A percentile compares a stretch with the other conserved stretches of the same genome.
phyloP scores from a whole-genome alignment of 2,888 invertebrate species.

The Agrochola lychnidis region DNA sequence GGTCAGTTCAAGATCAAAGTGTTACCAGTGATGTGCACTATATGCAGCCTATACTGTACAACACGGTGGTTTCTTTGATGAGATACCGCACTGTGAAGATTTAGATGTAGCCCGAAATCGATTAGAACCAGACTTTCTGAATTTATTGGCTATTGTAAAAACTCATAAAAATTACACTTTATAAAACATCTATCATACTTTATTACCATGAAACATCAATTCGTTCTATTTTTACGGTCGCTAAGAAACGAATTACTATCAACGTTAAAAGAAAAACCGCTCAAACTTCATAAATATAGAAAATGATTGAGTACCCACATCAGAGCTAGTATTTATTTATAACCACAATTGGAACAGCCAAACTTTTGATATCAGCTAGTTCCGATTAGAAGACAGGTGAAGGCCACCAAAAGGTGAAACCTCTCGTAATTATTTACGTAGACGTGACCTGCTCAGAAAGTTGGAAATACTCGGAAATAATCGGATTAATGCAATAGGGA shows the following conservation, averaged over 20 bases:
- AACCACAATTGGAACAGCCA: slow-evolving; percentile 9
- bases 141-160: too few species aligned
- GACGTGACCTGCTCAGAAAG: neutral
- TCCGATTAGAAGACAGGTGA: slow-evolving; percentile 13
- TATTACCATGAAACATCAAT: neutral
- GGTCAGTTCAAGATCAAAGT: neutral
- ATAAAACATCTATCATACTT: neutral
- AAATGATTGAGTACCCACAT: slow-evolving; percentile 29
- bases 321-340: slow-evolving; percentile 1
- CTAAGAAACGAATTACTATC: neutral
- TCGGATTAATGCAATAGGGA: neutral
- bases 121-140: too few species aligned
- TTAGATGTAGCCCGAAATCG: too few species aligned
- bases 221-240: neutral
- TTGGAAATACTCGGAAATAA: slow-evolving; percentile 1
- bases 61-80: neutral
- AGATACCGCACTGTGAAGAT: neutral
- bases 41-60: neutral
- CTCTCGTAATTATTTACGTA: slow-evolving; percentile 8
- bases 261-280: slow-evolving; percentile 8
- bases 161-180: neutral
- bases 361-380: slow-evolving; percentile 14
- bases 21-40: neutral
- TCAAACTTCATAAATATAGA: neutral
- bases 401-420: slow-evolving; percentile 18